phyloP scores from a whole-genome alignment of 2,888 invertebrate genomes.

The Mamestra brassicae region DNA sequence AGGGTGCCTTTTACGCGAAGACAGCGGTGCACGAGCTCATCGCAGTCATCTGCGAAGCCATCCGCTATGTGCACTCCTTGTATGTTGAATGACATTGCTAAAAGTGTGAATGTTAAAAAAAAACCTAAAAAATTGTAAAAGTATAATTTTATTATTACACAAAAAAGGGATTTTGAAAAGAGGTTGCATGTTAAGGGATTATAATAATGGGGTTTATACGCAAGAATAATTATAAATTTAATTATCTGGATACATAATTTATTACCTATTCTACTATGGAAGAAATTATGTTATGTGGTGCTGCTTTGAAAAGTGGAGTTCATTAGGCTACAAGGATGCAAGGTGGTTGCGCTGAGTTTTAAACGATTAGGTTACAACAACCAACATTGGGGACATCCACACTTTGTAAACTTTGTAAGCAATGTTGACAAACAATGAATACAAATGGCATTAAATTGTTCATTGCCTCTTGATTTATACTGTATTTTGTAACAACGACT shows the following conservation, averaged over 20 bases:
- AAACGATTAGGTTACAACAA: no score
- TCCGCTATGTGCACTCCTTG: constrained; percentile 78
- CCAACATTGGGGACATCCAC: neutral
- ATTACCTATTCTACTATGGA: neutral
- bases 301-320: neutral
- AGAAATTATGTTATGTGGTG: neutral
- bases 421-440: constrained; percentile 30
- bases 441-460: no score
- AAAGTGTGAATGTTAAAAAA: neutral
- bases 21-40: constrained; percentile 80
- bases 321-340: neutral
- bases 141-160: no score
- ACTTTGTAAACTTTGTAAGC: neutral
- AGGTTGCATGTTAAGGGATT: no score
- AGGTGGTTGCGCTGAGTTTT: no score
- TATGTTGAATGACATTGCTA: constrained; percentile 46
- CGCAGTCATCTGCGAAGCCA: constrained; percentile 84
- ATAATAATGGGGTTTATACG: no score
- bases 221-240: no score
- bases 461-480: neutral
- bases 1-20: constrained; percentile 67
- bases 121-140: no score
- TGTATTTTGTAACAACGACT: constrained; percentile 2
- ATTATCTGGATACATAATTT: neutral
- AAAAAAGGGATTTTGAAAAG: no score